These are phyloP conservation scores for Lycorma delicatula DNA, from an alignment of 1,140 invertebrate genomes.

Conservation along the genomic window DNA sequence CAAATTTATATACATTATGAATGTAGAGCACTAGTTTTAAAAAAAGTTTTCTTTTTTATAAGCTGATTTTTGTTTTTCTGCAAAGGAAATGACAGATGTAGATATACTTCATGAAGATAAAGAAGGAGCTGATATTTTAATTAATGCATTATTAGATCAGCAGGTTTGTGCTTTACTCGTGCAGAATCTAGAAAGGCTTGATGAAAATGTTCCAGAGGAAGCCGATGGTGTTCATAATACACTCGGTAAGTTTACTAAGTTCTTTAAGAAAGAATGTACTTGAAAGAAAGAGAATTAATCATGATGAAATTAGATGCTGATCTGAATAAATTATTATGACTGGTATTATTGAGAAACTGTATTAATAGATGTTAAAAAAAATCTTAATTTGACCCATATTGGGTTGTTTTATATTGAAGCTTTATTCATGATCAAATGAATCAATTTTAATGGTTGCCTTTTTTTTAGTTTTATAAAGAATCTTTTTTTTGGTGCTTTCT, in stretches of 20 bases:
- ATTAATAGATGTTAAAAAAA: no score
- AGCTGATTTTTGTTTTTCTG: constrained; percentile 13
- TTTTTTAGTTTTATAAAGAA: no score
- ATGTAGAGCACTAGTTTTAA: no score
- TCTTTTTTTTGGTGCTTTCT: no score
- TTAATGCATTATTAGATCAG: constrained; percentile 72
- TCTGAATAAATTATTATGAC: neutral
- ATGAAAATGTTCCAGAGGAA: constrained; percentile 92
- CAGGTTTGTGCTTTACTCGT: constrained; percentile 87
- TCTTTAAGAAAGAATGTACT: neutral
- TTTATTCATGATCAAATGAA: no score
- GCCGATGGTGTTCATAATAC: constrained; percentile 94
- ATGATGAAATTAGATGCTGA: neutral
- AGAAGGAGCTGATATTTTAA: constrained; percentile 67
- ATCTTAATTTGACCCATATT: no score
- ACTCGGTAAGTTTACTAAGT: constrained; percentile 48
- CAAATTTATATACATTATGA: no score
- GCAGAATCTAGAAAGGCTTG: constrained; percentile 87
- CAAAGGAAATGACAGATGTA: constrained; percentile 90
- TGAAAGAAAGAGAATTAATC: neutral
- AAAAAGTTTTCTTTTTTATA: no score
- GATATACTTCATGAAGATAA: constrained; percentile 89
- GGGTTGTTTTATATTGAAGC: no score
- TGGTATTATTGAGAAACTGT: neutral
- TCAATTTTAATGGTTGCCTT: no score